Percentiles rank a stretch among this genome's conserved stretches.
Evolutionary conservation across 2,113 vertebrate genomes (phyloP).

Genomic region (Camarhynchus parvulus): DNA sequence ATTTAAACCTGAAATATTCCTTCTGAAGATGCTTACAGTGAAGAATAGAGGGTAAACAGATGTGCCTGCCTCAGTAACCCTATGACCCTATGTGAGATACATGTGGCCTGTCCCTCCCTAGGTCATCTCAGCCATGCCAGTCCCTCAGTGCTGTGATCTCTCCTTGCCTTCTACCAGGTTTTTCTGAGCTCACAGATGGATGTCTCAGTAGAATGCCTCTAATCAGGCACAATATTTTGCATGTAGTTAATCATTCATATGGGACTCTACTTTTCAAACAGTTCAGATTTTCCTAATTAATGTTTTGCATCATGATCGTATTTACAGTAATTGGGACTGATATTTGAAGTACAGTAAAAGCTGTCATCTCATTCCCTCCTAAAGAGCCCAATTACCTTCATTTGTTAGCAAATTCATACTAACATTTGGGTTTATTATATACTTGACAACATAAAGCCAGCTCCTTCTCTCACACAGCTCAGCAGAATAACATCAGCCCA

Average conservation of each 20-base stretch:
- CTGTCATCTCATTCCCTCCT: conserved; percentile 62
- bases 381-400: conserved; percentile 67
- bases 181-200: conserved; percentile 56
- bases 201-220: conserved; percentile 57
- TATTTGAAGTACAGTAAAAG: conserved; percentile 73
- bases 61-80: not conserved
- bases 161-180: not conserved
- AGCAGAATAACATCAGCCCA: not conserved
- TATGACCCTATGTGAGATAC: not conserved
- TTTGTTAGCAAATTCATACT: conserved; percentile 63
- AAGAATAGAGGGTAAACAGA: not conserved
- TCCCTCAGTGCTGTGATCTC: not conserved
- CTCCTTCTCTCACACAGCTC: not conserved
- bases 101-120: not conserved
- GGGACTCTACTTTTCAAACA: conserved; percentile 59
- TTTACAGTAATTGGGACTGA: conserved; percentile 74
- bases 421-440: conserved; percentile 43
- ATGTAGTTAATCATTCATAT: conserved; percentile 66
- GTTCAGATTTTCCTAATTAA: conserved; percentile 70
- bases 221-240: conserved; percentile 60
- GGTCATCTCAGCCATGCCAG: not conserved
- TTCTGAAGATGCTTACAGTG: not conserved
- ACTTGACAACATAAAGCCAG: conserved; percentile 35
- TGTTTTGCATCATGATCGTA: conserved; percentile 69
- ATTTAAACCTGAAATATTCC: not conserved